Evolutionary conservation across 2,797 vertebrate species (phyloP).

Genomic region (Euphonia xanthogaster): DNA sequence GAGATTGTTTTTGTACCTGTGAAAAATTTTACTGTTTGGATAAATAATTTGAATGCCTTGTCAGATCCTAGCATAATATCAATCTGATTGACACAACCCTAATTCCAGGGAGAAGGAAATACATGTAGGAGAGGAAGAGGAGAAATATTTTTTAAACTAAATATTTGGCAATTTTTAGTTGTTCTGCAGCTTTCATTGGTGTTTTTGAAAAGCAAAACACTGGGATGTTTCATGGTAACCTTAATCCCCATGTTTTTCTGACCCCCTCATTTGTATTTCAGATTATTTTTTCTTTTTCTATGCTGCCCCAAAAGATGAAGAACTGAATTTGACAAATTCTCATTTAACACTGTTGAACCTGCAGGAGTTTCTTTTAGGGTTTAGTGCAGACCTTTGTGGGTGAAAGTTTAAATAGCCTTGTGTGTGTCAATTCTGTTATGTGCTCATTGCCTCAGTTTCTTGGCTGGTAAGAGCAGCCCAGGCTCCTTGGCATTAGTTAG

Average conservation of each 20-base stretch:
- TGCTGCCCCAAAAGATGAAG: background rate
- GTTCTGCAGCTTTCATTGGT: background rate
- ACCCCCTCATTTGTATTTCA: background rate
- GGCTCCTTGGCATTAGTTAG: conserved; percentile 18
- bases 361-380: background rate
- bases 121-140: background rate
- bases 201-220: background rate
- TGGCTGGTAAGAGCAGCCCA: background rate
- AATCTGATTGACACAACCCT: background rate
- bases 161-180: background rate
- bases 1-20: background rate
- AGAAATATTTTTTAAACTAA: background rate
- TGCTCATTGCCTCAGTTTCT: conserved; percentile 2
- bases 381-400: background rate
- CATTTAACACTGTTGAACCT: background rate
- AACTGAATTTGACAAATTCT: background rate
- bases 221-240: background rate
- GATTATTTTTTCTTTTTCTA: background rate
- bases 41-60: background rate
- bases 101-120: background rate
- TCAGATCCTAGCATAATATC: background rate
- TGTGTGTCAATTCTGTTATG: background rate
- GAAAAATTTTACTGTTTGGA: background rate
- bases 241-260: background rate
- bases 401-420: background rate